These are phyloP conservation scores for Proteles cristata DNA, from an alignment of 2,113 vertebrate species.

Conservation along the genomic window DNA sequence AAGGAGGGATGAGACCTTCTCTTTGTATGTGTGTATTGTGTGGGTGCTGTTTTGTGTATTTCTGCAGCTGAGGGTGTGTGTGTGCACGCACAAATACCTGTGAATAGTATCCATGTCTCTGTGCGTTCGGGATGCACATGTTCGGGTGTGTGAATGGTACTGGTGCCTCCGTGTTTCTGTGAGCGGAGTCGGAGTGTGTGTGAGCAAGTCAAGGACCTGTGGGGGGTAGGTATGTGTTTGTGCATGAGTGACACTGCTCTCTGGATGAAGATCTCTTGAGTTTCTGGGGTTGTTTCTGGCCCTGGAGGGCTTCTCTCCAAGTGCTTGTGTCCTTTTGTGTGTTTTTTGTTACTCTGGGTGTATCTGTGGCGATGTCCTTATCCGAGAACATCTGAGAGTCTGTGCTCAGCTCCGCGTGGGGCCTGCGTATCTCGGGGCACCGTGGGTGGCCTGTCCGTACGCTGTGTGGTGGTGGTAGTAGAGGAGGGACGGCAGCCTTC, in stretches of 20 bases:
- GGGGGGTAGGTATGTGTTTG: neutral
- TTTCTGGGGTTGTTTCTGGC: neutral
- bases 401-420: neutral
- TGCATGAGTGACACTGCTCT: accelerated
- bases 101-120: neutral
- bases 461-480: too few relatives aligned
- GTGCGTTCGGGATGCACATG: neutral
- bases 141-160: neutral
- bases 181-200: neutral
- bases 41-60: neutral
- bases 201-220: neutral
- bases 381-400: neutral
- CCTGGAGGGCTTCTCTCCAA: neutral
- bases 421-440: accelerated
- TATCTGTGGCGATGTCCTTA: neutral
- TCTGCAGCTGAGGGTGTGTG: neutral
- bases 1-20: neutral
- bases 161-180: neutral
- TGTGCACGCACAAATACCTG: neutral
- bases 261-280: accelerated
- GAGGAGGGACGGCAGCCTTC: neutral
- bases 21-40: neutral
- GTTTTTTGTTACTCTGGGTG: neutral
- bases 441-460: accelerated
- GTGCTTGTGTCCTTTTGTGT: neutral